Percentiles rank a stretch among this genome's conserved stretches.
Conservation (phyloP, 2,888 invertebrate genomes). For the Dynastes tityus region DNA sequence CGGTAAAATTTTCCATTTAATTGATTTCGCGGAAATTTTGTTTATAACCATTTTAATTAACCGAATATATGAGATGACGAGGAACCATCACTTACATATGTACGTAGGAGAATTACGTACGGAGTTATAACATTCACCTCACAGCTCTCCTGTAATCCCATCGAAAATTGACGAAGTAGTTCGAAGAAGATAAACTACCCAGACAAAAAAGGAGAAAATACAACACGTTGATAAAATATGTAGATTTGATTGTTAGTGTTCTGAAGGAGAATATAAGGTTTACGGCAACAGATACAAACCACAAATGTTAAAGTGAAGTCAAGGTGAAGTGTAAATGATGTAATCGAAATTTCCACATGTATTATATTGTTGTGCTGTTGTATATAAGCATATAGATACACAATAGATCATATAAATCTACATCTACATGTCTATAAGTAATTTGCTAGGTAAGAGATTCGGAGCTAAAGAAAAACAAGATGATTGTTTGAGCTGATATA, state of each 20-base stretch:
- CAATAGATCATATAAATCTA: too few species aligned
- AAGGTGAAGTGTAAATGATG: constrained; percentile 38
- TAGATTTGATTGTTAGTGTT: constrained; percentile 6
- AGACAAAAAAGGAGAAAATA: background rate
- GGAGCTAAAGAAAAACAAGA: too few species aligned
- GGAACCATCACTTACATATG: background rate
- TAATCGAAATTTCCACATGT: constrained; percentile 43
- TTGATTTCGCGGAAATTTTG: background rate
- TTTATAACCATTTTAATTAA: constrained; percentile 11
- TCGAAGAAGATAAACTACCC: background rate
- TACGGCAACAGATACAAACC: constrained; percentile 4
- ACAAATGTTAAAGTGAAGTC: constrained; percentile 40
- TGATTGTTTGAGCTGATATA: too few species aligned
- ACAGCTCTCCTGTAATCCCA: background rate
- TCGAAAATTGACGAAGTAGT: background rate
- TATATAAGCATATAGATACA: too few species aligned
- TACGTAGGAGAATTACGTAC: background rate
- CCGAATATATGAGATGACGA: background rate
- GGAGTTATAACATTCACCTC: too few species aligned
- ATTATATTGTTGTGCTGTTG: background rate
- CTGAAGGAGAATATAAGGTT: background rate
- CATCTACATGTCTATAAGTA: too few species aligned
- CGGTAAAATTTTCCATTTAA: background rate
- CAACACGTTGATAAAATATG: background rate
- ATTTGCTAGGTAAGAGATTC: too few species aligned